Evolutionary conservation across 2,888 invertebrate species (phyloP).

Genomic region (Diarsia rubi): DNA sequence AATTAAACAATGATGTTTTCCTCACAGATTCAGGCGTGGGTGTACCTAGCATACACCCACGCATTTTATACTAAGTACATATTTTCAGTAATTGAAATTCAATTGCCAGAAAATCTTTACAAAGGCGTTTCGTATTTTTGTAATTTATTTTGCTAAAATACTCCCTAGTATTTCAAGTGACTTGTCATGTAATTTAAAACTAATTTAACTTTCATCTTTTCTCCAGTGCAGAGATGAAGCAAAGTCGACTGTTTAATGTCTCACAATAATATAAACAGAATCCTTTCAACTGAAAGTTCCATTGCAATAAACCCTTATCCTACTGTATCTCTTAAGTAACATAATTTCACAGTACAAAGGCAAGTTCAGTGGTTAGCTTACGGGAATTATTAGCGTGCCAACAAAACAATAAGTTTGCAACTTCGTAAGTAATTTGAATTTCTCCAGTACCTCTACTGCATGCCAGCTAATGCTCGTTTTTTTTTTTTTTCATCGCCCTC

Average conservation of each 20-base stretch:
- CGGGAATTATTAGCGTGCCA: conserved; percentile 55
- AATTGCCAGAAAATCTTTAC: not conserved
- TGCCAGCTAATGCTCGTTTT: conserved; percentile 15
- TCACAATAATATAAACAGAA: conserved; percentile 17
- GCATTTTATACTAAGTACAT: not conserved
- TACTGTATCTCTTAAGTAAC: conserved; percentile 13
- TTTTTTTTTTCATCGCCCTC: conserved; percentile 36
- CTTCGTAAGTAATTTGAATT: conserved; percentile 57
- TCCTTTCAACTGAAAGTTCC: conserved; percentile 14
- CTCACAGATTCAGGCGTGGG: not conserved
- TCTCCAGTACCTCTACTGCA: conserved; percentile 33
- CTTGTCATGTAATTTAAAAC: not conserved
- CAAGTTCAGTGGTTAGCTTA: conserved; percentile 49
- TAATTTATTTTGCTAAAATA: not conserved
- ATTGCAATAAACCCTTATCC: conserved; percentile 33
- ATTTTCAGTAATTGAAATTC: not conserved
- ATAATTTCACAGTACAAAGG: conserved; percentile 42
- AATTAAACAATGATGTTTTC: not conserved
- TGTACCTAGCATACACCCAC: not conserved
- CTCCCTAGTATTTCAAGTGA: not conserved
- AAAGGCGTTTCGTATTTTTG: not conserved
- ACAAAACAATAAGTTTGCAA: conserved; percentile 58
- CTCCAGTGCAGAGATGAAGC: not conserved
- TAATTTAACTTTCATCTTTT: not conserved
- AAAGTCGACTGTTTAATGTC: not conserved